Percentiles rank a stretch among this genome's conserved stretches.
phyloP scores from a whole-genome alignment of 2,888 invertebrate genomes.

The Dolichomitus sp. region DNA sequence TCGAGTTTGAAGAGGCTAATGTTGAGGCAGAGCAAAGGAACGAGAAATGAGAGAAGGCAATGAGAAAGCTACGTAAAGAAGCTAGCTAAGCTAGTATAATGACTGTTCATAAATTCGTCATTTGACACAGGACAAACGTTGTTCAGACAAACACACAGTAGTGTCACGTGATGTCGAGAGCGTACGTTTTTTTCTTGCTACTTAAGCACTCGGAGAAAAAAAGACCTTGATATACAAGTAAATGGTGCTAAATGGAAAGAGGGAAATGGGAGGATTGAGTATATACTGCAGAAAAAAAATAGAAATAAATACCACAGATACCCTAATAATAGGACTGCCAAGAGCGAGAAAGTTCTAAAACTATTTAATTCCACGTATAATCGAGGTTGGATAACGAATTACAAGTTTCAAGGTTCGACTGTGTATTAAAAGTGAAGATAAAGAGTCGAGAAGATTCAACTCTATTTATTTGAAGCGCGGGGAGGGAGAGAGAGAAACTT shows the following conservation, averaged over 20 bases:
- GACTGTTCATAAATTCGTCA: conserved; percentile 65
- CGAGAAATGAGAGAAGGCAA: conserved; percentile 42
- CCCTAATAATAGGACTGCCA: conserved; percentile 75
- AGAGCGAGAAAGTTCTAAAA: conserved; percentile 72
- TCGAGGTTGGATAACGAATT: conserved; percentile 60
- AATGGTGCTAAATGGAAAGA: conserved; percentile 54
- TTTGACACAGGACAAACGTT: conserved; percentile 49
- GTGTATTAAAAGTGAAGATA: conserved; percentile 28
- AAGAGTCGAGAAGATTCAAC: conserved; percentile 16
- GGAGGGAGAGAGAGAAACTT: conserved; percentile 25
- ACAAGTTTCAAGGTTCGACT: conserved; percentile 56
- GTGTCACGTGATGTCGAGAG: conserved; percentile 26
- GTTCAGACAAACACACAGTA: conserved; percentile 12
- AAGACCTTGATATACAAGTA: conserved; percentile 26
- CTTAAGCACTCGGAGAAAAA: conserved; percentile 10
- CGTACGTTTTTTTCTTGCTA: conserved; percentile 31
- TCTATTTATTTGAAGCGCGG: conserved; percentile 27
- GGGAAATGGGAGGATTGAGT: conserved; percentile 56
- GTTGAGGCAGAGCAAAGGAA: conserved; percentile 47
- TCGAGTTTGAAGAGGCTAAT: conserved; percentile 59
- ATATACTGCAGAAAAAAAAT: conserved; percentile 33
- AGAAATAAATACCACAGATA: conserved; percentile 65
- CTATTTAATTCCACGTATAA: conserved; percentile 63
- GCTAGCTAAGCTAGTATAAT: conserved; percentile 61
- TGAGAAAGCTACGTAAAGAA: conserved; percentile 33